A percentile compares a stretch with the other conserved stretches of the same genome.
Evolutionary conservation across 2,888 invertebrate genomes (phyloP).

Genomic region (Lasioglossum marginatum): DNA sequence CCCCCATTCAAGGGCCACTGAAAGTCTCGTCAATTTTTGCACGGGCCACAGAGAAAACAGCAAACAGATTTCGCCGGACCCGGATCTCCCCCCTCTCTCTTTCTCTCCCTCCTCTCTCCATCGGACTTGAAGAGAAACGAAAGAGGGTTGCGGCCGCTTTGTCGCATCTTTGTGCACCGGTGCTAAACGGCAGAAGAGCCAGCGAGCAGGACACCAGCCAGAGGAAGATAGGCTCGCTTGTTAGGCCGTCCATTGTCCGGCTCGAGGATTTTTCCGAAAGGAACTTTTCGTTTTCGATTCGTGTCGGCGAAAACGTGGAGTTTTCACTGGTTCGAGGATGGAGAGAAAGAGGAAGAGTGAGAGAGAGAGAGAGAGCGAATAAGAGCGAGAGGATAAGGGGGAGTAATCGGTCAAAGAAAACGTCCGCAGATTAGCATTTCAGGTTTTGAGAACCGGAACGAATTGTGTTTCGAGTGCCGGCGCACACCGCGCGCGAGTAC

Average conservation of each 20-base stretch:
- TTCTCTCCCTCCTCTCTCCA: background rate
- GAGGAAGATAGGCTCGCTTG: slow-evolving; percentile 74
- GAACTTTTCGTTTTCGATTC: slow-evolving; percentile 52
- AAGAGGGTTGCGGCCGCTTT: slow-evolving; percentile 65
- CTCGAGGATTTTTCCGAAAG: slow-evolving; percentile 57
- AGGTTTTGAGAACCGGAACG: slow-evolving; percentile 70
- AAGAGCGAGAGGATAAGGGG: slow-evolving; percentile 40
- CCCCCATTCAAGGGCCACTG: slow-evolving; percentile 61
- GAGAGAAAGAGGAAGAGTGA: background rate
- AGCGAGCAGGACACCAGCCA: slow-evolving; percentile 13
- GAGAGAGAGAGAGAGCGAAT: slow-evolving; percentile 30
- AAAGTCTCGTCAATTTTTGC: slow-evolving; percentile 71
- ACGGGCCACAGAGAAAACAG: slow-evolving; percentile 65
- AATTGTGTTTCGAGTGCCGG: slow-evolving; percentile 75
- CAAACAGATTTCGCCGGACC: slow-evolving; percentile 56
- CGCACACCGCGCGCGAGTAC: slow-evolving; percentile 34
- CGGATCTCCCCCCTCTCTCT: background rate
- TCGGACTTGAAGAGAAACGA: slow-evolving; percentile 51
- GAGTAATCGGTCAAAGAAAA: slow-evolving; percentile 58
- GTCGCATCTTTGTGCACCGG: slow-evolving; percentile 79
- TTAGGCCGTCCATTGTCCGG: slow-evolving; percentile 79
- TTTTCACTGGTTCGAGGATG: slow-evolving; percentile 39
- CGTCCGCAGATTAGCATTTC: slow-evolving; percentile 77
- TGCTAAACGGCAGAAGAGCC: slow-evolving; percentile 78
- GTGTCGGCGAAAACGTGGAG: slow-evolving; percentile 49